These are phyloP conservation scores for Zaprionus tsacasi DNA, from an alignment of 1,140 invertebrate species.

Conservation along the genomic window DNA sequence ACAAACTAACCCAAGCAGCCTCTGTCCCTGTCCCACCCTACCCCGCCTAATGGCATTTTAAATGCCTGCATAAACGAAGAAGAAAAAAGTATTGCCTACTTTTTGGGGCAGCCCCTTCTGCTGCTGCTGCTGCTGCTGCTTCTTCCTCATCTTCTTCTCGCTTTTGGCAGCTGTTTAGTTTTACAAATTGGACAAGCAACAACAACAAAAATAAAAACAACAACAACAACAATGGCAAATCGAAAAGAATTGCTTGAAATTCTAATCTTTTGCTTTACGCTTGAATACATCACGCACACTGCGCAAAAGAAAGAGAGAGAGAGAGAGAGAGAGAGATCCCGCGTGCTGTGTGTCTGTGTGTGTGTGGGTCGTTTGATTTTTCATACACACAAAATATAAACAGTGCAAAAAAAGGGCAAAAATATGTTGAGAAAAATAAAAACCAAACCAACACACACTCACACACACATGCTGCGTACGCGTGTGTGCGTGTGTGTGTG, in stretches of 20 bases:
- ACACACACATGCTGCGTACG: background rate
- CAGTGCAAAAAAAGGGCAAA: constrained; percentile 21
- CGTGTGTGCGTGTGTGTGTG: constrained; percentile 42
- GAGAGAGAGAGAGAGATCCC: background rate
- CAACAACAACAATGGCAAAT: constrained; percentile 17
- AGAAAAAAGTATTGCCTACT: constrained; percentile 42
- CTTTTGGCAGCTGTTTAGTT: constrained; percentile 69
- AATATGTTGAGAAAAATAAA: constrained; percentile 7
- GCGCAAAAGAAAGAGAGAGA: background rate
- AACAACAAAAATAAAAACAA: background rate
- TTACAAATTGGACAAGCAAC: constrained; percentile 66
- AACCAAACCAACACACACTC: constrained; percentile 29
- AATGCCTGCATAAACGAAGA: constrained; percentile 30
- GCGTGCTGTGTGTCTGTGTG: constrained; percentile 7
- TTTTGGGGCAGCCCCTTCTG: constrained; percentile 29
- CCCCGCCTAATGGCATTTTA: constrained; percentile 45
- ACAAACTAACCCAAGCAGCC: background rate
- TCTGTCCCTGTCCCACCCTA: background rate
- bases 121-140: constrained; percentile 4
- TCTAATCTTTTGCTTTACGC: constrained; percentile 77
- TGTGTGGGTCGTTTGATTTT: constrained; percentile 47
- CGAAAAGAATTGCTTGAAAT: constrained; percentile 68
- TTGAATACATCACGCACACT: constrained; percentile 58
- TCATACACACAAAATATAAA: constrained; percentile 52
- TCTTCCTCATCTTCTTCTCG: constrained; percentile 13